Conservation (phyloP, 1,140 invertebrate genomes). For the Cotesia vestalis region DNA sequence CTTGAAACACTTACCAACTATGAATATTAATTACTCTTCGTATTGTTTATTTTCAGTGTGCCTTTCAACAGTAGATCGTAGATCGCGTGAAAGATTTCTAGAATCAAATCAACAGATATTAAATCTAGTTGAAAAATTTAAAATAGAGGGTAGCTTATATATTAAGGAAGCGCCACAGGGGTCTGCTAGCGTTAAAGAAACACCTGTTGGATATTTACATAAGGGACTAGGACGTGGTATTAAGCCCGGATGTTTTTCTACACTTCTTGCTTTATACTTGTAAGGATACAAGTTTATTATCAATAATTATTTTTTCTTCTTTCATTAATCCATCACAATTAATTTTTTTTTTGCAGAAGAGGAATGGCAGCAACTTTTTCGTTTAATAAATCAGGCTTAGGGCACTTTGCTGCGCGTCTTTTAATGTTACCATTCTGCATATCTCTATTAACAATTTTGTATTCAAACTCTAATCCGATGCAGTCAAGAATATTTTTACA, state of each 20-base stretch:
- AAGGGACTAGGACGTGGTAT: conserved; percentile 64
- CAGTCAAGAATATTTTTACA: conserved; percentile 62
- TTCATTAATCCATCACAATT: neutral
- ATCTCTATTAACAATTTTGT: conserved; percentile 82
- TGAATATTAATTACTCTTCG: too few species aligned
- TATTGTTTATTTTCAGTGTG: conserved; percentile 71
- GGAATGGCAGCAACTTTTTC: conserved; percentile 80
- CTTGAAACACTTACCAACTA: too few species aligned
- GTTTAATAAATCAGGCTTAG: conserved; percentile 76
- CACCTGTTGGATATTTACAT: conserved; percentile 51
- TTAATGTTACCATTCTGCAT: conserved; percentile 81
- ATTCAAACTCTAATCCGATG: conserved; percentile 65
- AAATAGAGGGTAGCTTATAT: conserved; percentile 78
- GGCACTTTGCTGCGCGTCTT: conserved; percentile 77
- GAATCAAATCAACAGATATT: conserved; percentile 94
- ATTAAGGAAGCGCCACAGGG: conserved; percentile 69
- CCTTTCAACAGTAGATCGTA: conserved; percentile 88
- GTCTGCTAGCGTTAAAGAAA: conserved; percentile 58
- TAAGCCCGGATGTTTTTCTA: conserved; percentile 75
- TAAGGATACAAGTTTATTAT: conserved; percentile 58
- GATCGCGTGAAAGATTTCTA: conserved; percentile 86
- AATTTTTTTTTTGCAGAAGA: conserved; percentile 67
- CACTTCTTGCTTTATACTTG: conserved; percentile 80
- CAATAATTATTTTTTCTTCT: conserved; percentile 3
- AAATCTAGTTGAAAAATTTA: conserved; percentile 90